Percentiles rank a stretch among this genome's conserved stretches.
These are phyloP conservation scores for Merluccius polli DNA, from an alignment of 2,797 vertebrate species.

Conservation along the genomic window DNA sequence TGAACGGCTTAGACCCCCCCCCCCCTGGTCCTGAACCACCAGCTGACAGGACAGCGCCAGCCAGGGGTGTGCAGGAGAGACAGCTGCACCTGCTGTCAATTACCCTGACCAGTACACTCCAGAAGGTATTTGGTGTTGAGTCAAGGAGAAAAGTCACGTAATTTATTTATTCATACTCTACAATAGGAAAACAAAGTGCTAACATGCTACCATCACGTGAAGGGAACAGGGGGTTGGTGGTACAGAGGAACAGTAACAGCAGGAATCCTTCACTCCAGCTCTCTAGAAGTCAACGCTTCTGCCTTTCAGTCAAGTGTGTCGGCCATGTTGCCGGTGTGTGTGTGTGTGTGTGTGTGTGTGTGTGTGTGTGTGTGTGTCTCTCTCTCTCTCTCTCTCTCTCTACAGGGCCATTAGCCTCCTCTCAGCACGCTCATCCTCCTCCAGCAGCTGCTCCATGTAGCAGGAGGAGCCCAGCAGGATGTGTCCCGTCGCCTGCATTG, in stretches of 20 bases:
- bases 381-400: neutral
- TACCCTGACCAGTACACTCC: slow-evolving; percentile 38
- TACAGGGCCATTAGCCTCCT: slow-evolving; percentile 44
- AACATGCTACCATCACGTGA: too few relatives aligned
- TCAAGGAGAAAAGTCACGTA: neutral
- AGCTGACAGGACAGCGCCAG: slow-evolving; percentile 50
- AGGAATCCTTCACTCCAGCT: slow-evolving; percentile 30
- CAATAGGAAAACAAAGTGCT: too few relatives aligned
- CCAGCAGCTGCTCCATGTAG: slow-evolving; percentile 89
- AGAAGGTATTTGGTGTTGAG: too few relatives aligned
- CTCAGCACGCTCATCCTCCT: slow-evolving; percentile 72
- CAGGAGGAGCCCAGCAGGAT: slow-evolving; percentile 87
- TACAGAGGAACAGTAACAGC: too few relatives aligned
- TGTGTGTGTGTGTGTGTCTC: too few relatives aligned
- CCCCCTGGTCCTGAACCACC: slow-evolving; percentile 34
- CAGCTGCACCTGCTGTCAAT: slow-evolving; percentile 59
- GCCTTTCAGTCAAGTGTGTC: neutral
- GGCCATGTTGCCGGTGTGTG: too few relatives aligned
- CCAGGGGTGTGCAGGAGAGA: slow-evolving; percentile 55
- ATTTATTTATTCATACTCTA: too few relatives aligned
- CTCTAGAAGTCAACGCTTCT: slow-evolving; percentile 17
- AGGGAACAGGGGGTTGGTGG: too few relatives aligned
- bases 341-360: too few relatives aligned
- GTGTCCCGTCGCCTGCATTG: slow-evolving; percentile 90
- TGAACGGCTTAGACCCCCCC: too few relatives aligned